Evolutionary conservation across 2,888 invertebrate species (phyloP).

Genomic region (Polymixis lichenea): DNA sequence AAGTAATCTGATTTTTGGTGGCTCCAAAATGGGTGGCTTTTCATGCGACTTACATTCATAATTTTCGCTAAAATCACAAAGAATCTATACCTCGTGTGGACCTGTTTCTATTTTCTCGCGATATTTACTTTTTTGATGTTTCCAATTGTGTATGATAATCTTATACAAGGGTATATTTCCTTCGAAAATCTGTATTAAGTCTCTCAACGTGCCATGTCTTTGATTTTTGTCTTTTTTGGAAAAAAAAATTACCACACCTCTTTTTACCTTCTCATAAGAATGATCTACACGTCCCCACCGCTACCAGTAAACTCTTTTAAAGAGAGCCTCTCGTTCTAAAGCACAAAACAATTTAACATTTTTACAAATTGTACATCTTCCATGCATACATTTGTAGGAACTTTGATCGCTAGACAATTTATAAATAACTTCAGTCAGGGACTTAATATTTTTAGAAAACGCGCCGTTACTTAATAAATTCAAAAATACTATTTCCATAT

Average conservation of each 20-base stretch:
- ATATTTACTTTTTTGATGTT: slow-evolving; percentile 22
- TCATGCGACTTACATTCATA: slow-evolving; percentile 17
- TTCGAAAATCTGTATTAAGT: not conserved
- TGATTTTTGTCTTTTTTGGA: not conserved
- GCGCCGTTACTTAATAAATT: slow-evolving; percentile 1
- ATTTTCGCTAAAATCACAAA: slow-evolving; percentile 28
- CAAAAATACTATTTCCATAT: slow-evolving; percentile 18
- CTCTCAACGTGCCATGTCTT: not conserved
- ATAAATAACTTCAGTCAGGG: not conserved
- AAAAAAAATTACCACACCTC: not conserved
- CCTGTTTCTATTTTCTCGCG: slow-evolving; percentile 1
- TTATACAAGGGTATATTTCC: not conserved
- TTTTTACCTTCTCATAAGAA: slow-evolving; percentile 3
- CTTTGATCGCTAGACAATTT: slow-evolving; percentile 4
- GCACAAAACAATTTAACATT: accelerated
- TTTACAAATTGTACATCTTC: slow-evolving; percentile 6
- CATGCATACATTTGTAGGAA: slow-evolving; percentile 2
- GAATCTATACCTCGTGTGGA: not conserved
- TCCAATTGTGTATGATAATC: not conserved
- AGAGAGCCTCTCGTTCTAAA: not conserved
- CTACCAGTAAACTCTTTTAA: not conserved
- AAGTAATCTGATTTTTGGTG: slow-evolving; percentile 2
- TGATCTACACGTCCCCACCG: not conserved
- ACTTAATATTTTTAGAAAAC: slow-evolving; percentile 7
- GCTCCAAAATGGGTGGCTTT: slow-evolving; percentile 26